Percentiles rank a stretch among this genome's conserved stretches.
phyloP scores from a whole-genome alignment of 2,113 vertebrate genomes.

The Oceanodroma tethys region DNA sequence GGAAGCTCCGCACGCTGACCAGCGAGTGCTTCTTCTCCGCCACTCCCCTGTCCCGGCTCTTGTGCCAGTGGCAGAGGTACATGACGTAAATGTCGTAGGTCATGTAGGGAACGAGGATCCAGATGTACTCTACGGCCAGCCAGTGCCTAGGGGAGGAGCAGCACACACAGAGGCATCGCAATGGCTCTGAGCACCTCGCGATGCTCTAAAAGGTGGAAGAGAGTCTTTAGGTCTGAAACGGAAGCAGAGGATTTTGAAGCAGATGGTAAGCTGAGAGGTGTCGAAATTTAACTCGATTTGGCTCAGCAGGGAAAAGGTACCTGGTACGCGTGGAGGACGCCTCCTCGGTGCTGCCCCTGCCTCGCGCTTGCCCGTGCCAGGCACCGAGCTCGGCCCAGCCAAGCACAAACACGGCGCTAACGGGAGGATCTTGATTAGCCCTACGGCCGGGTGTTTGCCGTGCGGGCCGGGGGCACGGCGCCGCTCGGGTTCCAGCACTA shows the following conservation, averaged over 20 bases:
- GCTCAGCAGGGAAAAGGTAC: neutral
- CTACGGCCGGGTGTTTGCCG: neutral
- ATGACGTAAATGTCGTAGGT: conserved; percentile 91
- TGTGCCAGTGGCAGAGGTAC: conserved; percentile 95
- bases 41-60: conserved; percentile 76
- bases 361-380: neutral
- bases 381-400: neutral
- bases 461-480: neutral
- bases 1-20: conserved; percentile 79
- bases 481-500: neutral
- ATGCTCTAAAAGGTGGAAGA: neutral
- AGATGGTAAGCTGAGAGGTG: neutral
- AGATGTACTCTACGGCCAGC: conserved; percentile 87
- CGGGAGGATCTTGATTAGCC: neutral
- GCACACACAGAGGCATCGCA: neutral
- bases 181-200: fast-evolving
- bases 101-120: conserved; percentile 94
- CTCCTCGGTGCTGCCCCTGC: neutral
- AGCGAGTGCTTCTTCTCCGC: conserved; percentile 75
- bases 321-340: neutral
- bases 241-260: neutral
- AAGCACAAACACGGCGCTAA: neutral
- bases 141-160: conserved; percentile 83
- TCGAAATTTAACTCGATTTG: neutral
- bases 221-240: neutral